Percentiles rank a stretch among this genome's conserved stretches.
phyloP scores from a whole-genome alignment of 2,797 vertebrate species.

The Trachurus trachurus region DNA sequence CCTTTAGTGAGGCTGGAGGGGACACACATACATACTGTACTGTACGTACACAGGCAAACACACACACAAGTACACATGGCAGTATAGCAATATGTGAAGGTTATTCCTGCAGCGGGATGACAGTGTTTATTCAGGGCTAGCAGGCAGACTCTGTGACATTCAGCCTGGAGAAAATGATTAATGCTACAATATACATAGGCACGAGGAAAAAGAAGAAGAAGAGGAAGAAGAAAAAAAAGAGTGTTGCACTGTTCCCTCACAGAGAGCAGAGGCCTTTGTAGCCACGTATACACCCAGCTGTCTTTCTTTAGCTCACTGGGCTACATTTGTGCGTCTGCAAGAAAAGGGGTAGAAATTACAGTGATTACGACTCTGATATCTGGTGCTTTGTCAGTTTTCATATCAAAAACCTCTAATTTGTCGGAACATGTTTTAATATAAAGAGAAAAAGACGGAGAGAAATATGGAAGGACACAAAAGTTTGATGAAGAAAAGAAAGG shows the following conservation, averaged over 20 bases:
- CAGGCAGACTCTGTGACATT: slow-evolving; percentile 80
- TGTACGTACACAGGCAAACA: slow-evolving; percentile 28
- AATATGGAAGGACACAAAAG: slow-evolving; percentile 32
- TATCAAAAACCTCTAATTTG: slow-evolving; percentile 43
- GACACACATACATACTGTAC: slow-evolving; percentile 33
- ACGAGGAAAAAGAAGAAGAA: slow-evolving; percentile 47
- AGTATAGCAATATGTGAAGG: slow-evolving; percentile 79
- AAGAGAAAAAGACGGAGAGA: slow-evolving; percentile 14
- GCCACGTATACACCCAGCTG: slow-evolving; percentile 34
- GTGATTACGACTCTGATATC: slow-evolving; percentile 41
- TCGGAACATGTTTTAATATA: slow-evolving; percentile 49
- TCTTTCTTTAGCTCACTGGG: slow-evolving; percentile 27
- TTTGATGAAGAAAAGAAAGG: slow-evolving; percentile 40
- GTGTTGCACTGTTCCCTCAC: slow-evolving; percentile 25
- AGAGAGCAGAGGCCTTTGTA: slow-evolving; percentile 44
- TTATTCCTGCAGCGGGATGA: slow-evolving; percentile 81
- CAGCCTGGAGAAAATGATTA: slow-evolving; percentile 81
- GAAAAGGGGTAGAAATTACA: slow-evolving; percentile 35
- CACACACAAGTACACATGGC: slow-evolving; percentile 62
- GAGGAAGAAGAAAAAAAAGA: slow-evolving; percentile 26
- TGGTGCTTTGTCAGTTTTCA: slow-evolving; percentile 37
- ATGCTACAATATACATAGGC: slow-evolving; percentile 80
- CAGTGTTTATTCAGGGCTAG: slow-evolving; percentile 84
- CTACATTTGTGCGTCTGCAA: slow-evolving; percentile 12
- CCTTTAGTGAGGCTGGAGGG: slow-evolving; percentile 65